A percentile compares a stretch with the other conserved stretches of the same genome.
Conservation (phyloP, 35 echinoderm and acorn worm species). For the Heliocidaris tuberculata region DNA sequence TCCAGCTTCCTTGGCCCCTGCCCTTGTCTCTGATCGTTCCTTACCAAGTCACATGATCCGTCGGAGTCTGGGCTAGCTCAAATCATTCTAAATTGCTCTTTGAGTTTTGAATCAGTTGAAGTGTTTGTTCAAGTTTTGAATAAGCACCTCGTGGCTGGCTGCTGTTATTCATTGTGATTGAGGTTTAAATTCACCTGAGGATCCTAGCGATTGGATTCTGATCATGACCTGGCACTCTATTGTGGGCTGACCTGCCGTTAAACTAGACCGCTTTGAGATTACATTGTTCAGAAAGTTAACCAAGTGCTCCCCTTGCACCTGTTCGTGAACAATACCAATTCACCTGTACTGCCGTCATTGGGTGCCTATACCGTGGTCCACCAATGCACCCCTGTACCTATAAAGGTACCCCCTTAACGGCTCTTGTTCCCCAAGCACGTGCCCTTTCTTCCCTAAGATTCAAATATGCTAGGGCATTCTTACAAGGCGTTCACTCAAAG, state of each 20-base stretch:
- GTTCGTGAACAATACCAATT: not conserved
- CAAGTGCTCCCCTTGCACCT: slow-evolving; percentile 19
- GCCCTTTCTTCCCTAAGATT: slow-evolving; percentile 32
- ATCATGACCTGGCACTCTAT: slow-evolving; percentile 3
- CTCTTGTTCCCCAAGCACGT: slow-evolving; percentile 19
- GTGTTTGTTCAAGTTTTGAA: slow-evolving; percentile 16
- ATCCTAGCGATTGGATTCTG: not conserved
- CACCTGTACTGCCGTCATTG: slow-evolving; percentile 27
- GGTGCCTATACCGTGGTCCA: not conserved
- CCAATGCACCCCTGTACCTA: not conserved
- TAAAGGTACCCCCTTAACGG: not conserved
- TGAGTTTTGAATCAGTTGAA: not conserved
- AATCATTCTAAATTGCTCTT: not conserved
- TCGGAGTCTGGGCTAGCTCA: not conserved
- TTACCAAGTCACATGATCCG: not conserved
- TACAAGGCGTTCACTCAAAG: not conserved
- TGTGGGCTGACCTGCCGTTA: not conserved
- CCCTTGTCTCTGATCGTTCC: not conserved
- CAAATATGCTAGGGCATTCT: not conserved
- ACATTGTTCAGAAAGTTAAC: not conserved
- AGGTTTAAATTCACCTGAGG: slow-evolving; percentile 33
- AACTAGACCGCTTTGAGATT: slow-evolving; percentile 5
- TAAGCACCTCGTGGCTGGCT: slow-evolving; percentile 24
- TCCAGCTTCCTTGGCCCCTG: not conserved
- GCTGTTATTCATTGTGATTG: slow-evolving; percentile 23